phyloP scores from a whole-genome alignment of 37 sponge, comb jelly and placozoan genomes.

The Chondrosia reniformis region DNA sequence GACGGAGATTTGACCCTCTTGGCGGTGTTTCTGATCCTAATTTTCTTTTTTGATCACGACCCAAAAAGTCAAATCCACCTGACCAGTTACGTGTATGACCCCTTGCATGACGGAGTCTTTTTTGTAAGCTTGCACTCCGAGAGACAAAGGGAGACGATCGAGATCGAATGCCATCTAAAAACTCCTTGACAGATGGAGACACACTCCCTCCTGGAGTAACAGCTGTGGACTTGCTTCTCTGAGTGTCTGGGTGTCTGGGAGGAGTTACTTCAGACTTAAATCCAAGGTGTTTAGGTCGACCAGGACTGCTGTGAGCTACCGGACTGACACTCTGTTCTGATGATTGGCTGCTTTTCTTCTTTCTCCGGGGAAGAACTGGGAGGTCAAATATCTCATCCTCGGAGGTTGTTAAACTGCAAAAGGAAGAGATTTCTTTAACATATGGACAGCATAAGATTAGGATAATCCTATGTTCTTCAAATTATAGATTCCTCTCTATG shows the following conservation, averaged over 20 bases:
- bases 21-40: background rate
- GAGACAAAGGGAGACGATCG: background rate
- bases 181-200: slow-evolving; percentile 35
- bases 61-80: slow-evolving; percentile 13
- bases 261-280: background rate
- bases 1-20: background rate
- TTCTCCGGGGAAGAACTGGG: no score
- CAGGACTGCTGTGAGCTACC: no score
- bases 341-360: no score
- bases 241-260: no score
- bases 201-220: slow-evolving; percentile 36
- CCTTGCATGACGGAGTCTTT: background rate
- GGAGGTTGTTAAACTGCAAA: no score
- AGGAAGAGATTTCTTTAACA: no score
- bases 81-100: slow-evolving; percentile 16
- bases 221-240: background rate
- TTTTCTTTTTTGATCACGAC: background rate
- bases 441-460: no score
- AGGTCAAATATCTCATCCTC: no score
- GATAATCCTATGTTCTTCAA: no score
- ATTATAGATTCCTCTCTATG: no score
- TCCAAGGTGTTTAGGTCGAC: no score
- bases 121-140: background rate
- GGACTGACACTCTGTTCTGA: no score
- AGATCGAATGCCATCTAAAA: slow-evolving; percentile 14